A percentile compares a stretch with the other conserved stretches of the same genome.
Conservation (phyloP, 1,140 invertebrate species). For the Anadara kagoshimensis region DNA sequence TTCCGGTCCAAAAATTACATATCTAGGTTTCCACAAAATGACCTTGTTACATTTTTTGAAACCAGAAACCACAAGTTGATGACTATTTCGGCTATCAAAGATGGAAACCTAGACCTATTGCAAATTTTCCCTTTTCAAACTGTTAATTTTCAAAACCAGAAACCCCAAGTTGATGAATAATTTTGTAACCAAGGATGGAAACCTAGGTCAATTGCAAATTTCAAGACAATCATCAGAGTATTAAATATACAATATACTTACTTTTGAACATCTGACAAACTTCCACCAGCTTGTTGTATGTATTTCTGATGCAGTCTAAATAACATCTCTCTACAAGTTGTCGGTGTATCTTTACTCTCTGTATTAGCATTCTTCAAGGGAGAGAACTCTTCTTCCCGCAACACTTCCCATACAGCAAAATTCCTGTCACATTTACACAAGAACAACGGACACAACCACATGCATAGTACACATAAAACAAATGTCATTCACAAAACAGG, state of each 20-base stretch:
- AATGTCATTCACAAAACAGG: neutral
- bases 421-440: constrained; percentile 76
- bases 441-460: constrained; percentile 59
- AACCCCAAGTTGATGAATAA: too few species aligned
- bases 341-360: constrained; percentile 91
- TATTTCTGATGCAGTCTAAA: constrained; percentile 88
- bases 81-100: too few species aligned
- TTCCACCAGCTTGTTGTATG: constrained; percentile 88
- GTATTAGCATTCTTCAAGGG: constrained; percentile 95
- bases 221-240: neutral
- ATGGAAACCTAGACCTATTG: too few species aligned
- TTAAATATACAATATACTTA: constrained; percentile 49
- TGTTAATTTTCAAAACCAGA: too few species aligned
- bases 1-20: too few species aligned
- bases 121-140: too few species aligned
- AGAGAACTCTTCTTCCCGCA: constrained; percentile 95
- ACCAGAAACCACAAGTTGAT: too few species aligned
- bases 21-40: too few species aligned
- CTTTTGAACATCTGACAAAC: constrained; percentile 77
- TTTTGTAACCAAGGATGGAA: too few species aligned
- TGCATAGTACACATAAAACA: constrained; percentile 8
- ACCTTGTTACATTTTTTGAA: too few species aligned
- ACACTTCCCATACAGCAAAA: constrained; percentile 95
- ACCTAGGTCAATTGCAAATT: too few species aligned
- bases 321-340: constrained; percentile 87